Evolutionary conservation across 1,140 invertebrate species (phyloP), one percentile per base, ranked within the genome.

Genomic region (Zaprionus ghesquierei): DNA sequence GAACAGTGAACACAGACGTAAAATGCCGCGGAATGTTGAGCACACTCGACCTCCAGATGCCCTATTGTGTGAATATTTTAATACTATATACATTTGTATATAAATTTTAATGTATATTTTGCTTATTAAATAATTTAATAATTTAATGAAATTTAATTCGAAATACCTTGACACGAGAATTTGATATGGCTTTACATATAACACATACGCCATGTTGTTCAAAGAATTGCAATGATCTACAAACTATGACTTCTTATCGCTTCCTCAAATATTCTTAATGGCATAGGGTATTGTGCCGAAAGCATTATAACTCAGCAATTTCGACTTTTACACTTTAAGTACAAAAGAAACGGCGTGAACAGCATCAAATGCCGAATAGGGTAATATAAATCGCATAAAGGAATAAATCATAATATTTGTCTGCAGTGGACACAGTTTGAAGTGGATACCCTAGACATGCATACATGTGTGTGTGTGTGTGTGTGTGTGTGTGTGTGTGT

Each of bases 361-460:
- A 41, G 35, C 41, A 22, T 12, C 18, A 22, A 46, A 46, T 20
- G 18, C 9, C 9, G 22, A 22, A 22, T 46, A 22, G 18, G 9
- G 18, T 46, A 46, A 46, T 22, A 12, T 46, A 46, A 46, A 46
- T 46, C 41, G 20, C 18, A 22, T 46, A 46, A 46, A 22, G 22
- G 41, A 46, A 46, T 46, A 46, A 46, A 46, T 46, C 41, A 46
- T 20, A 46, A 46, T 46, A 46, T 46, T 46, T 46, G 41, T 22
- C 41, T 46, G 41, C 41, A 46, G 18, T 46, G 41, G 41, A 10
- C 41, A 20, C 41, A 46, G 41, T 18, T 22, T 46, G 18, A 22
- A 46, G 41, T 46, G 41, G 41, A 46, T 46, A 46, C 18, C 10
- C 18, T 6, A 41, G 5, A 38, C 2, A 38, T 15, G 15, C 35